Evolutionary conservation across 2,113 vertebrate genomes (phyloP).

Genomic region (Amphilophus citrinellus): DNA sequence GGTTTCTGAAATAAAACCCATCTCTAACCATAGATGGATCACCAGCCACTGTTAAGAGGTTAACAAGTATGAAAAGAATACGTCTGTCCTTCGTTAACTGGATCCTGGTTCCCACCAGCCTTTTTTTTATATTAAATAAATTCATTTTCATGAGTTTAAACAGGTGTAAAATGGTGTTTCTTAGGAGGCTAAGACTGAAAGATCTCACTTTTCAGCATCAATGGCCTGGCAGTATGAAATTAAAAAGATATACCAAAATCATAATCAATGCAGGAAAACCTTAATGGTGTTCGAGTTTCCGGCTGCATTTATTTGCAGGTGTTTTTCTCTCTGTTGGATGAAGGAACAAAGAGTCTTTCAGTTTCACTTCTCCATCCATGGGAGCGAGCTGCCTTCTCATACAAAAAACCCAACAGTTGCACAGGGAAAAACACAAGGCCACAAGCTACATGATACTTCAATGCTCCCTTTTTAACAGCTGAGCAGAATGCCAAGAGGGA

Average conservation of each 20-base stretch:
- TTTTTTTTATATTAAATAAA: too few relatives aligned
- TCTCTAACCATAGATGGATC: not conserved
- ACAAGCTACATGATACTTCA: conserved; percentile 29
- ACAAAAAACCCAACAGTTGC: conserved; percentile 16
- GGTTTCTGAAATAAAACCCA: not conserved
- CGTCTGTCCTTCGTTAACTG: not conserved
- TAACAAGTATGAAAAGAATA: not conserved
- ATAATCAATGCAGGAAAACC: not conserved
- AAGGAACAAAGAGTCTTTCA: conserved; percentile 39
- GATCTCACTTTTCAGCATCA: conserved; percentile 19
- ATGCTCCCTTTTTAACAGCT: conserved; percentile 1
- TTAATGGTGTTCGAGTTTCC: not conserved
- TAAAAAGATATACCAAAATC: not conserved
- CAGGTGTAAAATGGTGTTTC: conserved; percentile 4
- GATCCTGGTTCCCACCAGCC: not conserved
- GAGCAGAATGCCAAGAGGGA: not conserved
- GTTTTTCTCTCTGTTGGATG: not conserved
- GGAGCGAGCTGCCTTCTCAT: not conserved
- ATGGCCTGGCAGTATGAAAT: conserved; percentile 3
- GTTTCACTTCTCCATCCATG: not conserved
- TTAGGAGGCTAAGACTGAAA: conserved; percentile 23
- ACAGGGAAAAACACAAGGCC: not conserved
- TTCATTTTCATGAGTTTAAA: conserved; percentile 25
- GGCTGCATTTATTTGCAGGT: not conserved
- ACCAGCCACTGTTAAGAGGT: not conserved